Base-by-base conservation (phyloP, 2,888 invertebrate genomes). In the Euzetes globulus region DNA sequence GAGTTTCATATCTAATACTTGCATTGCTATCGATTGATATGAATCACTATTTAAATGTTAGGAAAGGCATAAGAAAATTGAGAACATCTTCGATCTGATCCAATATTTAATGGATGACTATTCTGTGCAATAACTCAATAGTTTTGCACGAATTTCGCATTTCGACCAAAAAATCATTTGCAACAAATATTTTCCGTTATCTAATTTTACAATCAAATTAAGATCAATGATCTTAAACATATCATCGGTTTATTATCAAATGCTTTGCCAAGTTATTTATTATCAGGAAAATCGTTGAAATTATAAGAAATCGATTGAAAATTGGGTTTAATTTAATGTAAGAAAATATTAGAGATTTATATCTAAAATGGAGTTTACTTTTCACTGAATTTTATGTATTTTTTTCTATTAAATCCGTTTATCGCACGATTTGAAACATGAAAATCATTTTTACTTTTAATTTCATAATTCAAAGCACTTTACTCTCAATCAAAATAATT, bases 211-310 rank as follows among this genome's bases (percentile, higher is more conserved):
- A 58, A 58, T 58, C 63, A 63, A 63, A 63, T 63, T 63, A 63
- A 63, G 63, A 33, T 29, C 63, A 63, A 63, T 37, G 63, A 63
- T 63, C 63, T 63, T 9, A 63, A n/a, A 33, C 58, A 19, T 22
- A 63, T 33, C 63, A 63, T 63, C 55, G 6, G 55, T 22, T 55
- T 25, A 47, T 47, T 47, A 55, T 55, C 22, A 7, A 55, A 19
- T 33, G 33, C n/a, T 52, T 19, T 52, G 3, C 52, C 4, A 33
- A 33, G 7, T 33, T 19, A n/a, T 52, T 19, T 52, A 52, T 52
- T 52, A 19, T 47, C n/a, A n/a, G n/a, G 2, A 2, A n/a, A 52
- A n/a, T 6, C n/a, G 19, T 52, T 19, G n/a, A n/a, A 52, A 52
- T 55, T 15, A 55, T 7, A 55, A 22, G 41, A n/a, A 13, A 47